phyloP scores from a whole-genome alignment of 2,113 vertebrate species.

The Dicerorhinus sumatrensis region DNA sequence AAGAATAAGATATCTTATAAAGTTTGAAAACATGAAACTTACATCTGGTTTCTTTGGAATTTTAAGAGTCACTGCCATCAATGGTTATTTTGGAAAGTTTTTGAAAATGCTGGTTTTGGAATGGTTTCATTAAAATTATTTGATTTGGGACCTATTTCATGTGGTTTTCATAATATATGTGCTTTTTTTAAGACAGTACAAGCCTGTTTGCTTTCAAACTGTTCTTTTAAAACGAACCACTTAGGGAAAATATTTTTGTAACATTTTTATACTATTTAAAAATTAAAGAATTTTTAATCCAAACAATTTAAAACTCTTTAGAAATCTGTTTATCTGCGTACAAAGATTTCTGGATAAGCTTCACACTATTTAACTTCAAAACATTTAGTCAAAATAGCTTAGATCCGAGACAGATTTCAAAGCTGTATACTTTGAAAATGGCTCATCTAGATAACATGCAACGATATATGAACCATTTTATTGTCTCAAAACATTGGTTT shows the following conservation, averaged over 20 bases:
- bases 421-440: conserved; percentile 60
- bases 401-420: conserved; percentile 65
- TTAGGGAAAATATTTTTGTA: conserved; percentile 71
- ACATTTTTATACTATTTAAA: conserved; percentile 71
- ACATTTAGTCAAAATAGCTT: conserved; percentile 69
- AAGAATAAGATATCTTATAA: conserved; percentile 2
- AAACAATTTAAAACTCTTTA: conserved; percentile 71
- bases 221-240: conserved; percentile 53
- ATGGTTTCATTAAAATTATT: conserved; percentile 52
- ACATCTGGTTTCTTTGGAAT: conserved; percentile 44
- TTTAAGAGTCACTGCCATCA: conserved; percentile 28
- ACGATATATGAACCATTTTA: conserved; percentile 74
- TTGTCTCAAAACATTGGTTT: conserved; percentile 66
- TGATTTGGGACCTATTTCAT: conserved; percentile 67
- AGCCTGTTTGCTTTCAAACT: conserved; percentile 57
- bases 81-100: conserved; percentile 50
- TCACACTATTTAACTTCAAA: conserved; percentile 74
- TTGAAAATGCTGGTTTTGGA: conserved; percentile 60
- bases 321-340: conserved; percentile 59
- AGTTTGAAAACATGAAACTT: not conserved
- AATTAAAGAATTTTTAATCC: conserved; percentile 68
- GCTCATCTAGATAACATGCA: conserved; percentile 50
- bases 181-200: conserved; percentile 46
- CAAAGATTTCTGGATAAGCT: conserved; percentile 58
- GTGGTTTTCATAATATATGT: conserved; percentile 67